Evolutionary conservation across 2,888 invertebrate species (phyloP), one percentile per base, ranked within the genome.

Genomic region (Loripinus fragilis): DNA sequence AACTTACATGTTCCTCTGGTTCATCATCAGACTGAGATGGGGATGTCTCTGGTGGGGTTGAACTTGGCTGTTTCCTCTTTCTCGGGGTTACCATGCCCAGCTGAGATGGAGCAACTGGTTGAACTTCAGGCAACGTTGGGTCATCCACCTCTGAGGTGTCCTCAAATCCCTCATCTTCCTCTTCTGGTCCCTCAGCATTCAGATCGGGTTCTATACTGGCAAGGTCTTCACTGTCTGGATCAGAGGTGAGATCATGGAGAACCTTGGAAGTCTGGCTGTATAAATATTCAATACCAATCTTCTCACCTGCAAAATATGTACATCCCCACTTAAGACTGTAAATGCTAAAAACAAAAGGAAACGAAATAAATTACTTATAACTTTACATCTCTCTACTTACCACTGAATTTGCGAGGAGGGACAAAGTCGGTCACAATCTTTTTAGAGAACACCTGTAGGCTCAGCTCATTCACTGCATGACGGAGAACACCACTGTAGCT

Each of bases 281-380:
- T 12, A 86, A 71, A 71, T 86, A 86, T 71, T 86, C 84, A 0
- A 86, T 67, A 3, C 85, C 86, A 30, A 83, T 80, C 52, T 75
- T 64, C 50, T 86, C 86, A 0, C 85, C 83, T 83, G 71, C 30
- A 77, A 74, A 71, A 33, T 41, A 41, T 41, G 15, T 41, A 41
- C 41, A 41, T 41, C 8, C 8, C 8, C 8, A 10, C 15, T 41
- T 15, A 7, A 7, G 8, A 10, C 8, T 41, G 15, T 10, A 41
- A 41, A 15, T 41, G 15, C 41, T 15, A 10, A 20, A 45, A 45
- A 17, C n/a, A 20, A 20, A 20, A 15, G 20, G 17, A 45, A 20
- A 12, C 15, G 41, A 7, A 41, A 41, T 41, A 15, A 10, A 41
- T 41, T n/a, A 41, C 41, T 41, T 41, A 10, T 41, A 15, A 7